Evolutionary conservation across 1,140 invertebrate species (phyloP), one percentile per base, ranked within the genome.

Genomic region (Myzus persicae): DNA sequence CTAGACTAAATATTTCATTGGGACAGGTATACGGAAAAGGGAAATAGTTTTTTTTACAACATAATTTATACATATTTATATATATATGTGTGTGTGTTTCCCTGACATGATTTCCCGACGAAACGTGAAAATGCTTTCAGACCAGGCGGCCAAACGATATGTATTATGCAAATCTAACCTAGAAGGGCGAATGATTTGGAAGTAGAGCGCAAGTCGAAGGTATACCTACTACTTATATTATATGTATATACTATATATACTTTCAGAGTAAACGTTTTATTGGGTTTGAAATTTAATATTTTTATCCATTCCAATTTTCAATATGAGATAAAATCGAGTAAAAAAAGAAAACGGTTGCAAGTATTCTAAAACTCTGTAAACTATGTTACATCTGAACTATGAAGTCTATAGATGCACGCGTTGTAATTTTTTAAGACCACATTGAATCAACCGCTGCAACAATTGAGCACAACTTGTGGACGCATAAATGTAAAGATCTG

Each of bases 111-210:
- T 93, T 93, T 93, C 46, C 81, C 91, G 76, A 93, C 76, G 81
- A 93, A 93, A 93, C 91, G 91, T 82, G 76, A 93, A 93, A 93
- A 93, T 84, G 76, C 91, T 93, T 93, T 93, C 91, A 93, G 81
- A n/a, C n/a, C 24, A 40, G 36, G 46, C 91, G 76, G 81, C 91
- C 91, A 84, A 85, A 93, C 81, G 91, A 51, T 84, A 93, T 93
- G 81, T 93, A 93, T 93, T 93, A 93, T 93, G 91, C 81, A 93
- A 93, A 93, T 93, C 31, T 82, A 82, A 91, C 90, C 44, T 40
- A 82, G 36, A 82, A 91, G 36, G 44, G 90, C 90, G 22, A 91
- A 82, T 48, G 67, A 91, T 91, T 91, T 91, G 67, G 89, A 42
- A 67, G 89, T 90, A 67, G 51, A 90, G 89, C 51, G 67, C 31